Conservation (phyloP, 2,888 invertebrate species). For the Chouioia cunea region DNA sequence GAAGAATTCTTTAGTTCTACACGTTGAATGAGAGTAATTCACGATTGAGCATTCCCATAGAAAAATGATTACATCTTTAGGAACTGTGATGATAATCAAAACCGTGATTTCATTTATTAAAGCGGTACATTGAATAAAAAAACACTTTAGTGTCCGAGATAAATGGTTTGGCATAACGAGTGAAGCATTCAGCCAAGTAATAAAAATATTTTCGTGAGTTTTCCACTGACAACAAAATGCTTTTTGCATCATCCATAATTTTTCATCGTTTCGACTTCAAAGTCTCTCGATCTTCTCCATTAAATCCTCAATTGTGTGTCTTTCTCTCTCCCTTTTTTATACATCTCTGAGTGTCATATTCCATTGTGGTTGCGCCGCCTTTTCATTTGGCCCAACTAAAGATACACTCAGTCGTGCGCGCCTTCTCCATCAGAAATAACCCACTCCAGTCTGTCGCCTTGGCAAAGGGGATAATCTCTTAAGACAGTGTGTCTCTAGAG, state of each 20-base stretch:
- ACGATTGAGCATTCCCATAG: no score
- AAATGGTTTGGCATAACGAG: constrained; percentile 14
- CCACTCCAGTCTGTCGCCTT: constrained; percentile 1
- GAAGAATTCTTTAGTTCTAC: no score
- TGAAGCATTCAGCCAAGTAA: constrained; percentile 3
- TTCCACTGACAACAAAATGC: constrained; percentile 33
- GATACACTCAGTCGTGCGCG: constrained; percentile 39
- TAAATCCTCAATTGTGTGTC: constrained; percentile 40
- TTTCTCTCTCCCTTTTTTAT: not conserved
- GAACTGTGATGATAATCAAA: no score
- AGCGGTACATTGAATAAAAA: not conserved
- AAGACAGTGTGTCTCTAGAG: not conserved
- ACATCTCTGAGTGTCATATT: constrained; percentile 37
- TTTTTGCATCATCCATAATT: constrained; percentile 18
- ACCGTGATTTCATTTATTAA: no score
- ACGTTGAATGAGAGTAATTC: no score
- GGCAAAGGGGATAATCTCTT: constrained; percentile 8
- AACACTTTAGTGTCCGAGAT: not conserved
- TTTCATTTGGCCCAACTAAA: constrained; percentile 49
- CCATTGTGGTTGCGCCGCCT: constrained; percentile 48
- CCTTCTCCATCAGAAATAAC: constrained; percentile 21
- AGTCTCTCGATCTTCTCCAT: constrained; percentile 44
- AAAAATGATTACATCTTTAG: no score
- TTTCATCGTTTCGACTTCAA: constrained; percentile 3
- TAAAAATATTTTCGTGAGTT: constrained; percentile 15